Conservation (phyloP, 2,888 invertebrate species). For the Gortyna flavago region DNA sequence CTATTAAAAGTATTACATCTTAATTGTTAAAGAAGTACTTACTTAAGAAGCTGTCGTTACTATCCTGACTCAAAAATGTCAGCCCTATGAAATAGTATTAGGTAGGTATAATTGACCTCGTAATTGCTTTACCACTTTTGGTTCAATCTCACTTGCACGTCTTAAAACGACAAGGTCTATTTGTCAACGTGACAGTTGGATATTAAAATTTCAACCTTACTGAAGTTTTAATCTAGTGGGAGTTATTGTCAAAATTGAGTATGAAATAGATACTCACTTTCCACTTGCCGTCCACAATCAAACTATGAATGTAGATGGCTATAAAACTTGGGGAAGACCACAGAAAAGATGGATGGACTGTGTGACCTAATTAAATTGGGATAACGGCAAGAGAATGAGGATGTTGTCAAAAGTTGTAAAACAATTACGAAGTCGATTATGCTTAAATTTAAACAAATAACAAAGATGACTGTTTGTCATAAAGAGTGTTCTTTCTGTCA, state of each 20-base stretch:
- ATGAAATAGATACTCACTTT: too few relatives aligned
- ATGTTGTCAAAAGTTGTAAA: neutral
- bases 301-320: too few relatives aligned
- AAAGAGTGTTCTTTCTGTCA: too few relatives aligned
- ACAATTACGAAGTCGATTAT: neutral
- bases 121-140: neutral
- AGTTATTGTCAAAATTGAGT: too few relatives aligned
- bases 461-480: neutral
- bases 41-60: neutral
- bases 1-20: slow-evolving; percentile 46
- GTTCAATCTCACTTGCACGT: neutral
- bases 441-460: neutral
- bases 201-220: neutral
- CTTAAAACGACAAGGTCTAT: neutral
- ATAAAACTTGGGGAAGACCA: neutral
- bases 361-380: neutral
- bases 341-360: too few relatives aligned
- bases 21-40: slow-evolving; percentile 10
- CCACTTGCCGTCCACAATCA: too few relatives aligned
- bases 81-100: neutral
- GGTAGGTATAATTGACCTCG: neutral
- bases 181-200: neutral
- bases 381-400: neutral
- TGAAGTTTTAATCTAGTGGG: neutral
- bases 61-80: neutral